Evolutionary conservation across 2,888 invertebrate genomes (phyloP).

Genomic region (Agrypnus murinus): DNA sequence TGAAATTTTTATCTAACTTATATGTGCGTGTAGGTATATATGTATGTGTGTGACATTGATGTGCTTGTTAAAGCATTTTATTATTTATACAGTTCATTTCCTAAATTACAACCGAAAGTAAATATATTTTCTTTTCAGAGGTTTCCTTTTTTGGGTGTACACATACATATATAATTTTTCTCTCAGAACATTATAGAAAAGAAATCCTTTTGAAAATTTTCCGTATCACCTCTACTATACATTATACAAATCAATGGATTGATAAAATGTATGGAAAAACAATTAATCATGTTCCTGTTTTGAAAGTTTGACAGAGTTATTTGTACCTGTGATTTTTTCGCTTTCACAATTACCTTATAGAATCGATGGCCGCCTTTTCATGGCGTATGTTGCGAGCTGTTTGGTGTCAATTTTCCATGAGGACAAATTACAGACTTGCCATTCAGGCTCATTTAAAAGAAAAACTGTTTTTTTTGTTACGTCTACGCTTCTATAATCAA

Average conservation of each 20-base stretch:
- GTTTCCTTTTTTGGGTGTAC: too few species aligned
- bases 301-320: conserved; percentile 26
- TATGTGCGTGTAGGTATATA: neutral
- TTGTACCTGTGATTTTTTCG: conserved; percentile 33
- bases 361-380: conserved; percentile 26
- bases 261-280: conserved; percentile 22
- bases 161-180: too few species aligned
- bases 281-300: conserved; percentile 30
- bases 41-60: conserved; percentile 27
- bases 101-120: conserved; percentile 32
- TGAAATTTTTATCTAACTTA: conserved; percentile 28
- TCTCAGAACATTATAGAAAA: too few species aligned
- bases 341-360: conserved; percentile 24
- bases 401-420: conserved; percentile 30
- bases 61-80: conserved; percentile 38
- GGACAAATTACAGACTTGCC: conserved; percentile 35
- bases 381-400: conserved; percentile 3
- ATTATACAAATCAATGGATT: neutral
- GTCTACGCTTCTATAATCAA: conserved; percentile 27
- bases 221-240: too few species aligned
- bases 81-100: conserved; percentile 42
- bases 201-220: too few species aligned
- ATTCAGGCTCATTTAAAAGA: conserved; percentile 24
- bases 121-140: conserved; percentile 11
- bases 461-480: conserved; percentile 26